These are phyloP conservation scores for Lamprologus ornatipinnis DNA, from an alignment of 2,113 vertebrate species.

Conservation along the genomic window DNA sequence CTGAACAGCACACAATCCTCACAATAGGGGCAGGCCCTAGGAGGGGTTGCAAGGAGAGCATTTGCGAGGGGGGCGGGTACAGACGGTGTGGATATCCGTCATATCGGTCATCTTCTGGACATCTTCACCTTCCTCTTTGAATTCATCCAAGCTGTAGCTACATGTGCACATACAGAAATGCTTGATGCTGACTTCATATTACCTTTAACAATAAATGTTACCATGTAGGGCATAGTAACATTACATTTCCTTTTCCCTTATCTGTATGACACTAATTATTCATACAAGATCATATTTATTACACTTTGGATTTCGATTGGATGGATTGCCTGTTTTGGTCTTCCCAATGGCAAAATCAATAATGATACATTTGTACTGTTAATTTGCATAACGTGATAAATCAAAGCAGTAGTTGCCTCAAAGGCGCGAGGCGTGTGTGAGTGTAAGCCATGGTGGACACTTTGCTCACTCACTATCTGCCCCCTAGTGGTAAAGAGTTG, in stretches of 20 bases:
- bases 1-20: not conserved
- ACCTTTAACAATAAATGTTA: not conserved
- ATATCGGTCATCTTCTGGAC: not conserved
- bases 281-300: rapidly evolving
- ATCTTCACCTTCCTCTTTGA: not conserved
- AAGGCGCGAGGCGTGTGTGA: not conserved
- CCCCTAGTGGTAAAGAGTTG: not conserved
- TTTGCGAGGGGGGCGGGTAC: not conserved
- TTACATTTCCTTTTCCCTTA: not conserved
- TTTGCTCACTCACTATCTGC: not conserved
- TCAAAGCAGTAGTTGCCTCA: not conserved
- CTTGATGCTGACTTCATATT: not conserved
- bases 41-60: not conserved
- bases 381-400: not conserved
- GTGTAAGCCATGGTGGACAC: not conserved
- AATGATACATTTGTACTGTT: not conserved
- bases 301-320: rapidly evolving
- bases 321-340: rapidly evolving
- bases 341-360: not conserved
- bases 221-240: not conserved
- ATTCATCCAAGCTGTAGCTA: not conserved
- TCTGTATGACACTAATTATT: not conserved
- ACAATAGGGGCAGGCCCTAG: not conserved
- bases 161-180: not conserved
- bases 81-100: not conserved